Base-by-base conservation (phyloP, 1,140 invertebrate species). In the Nephila pilipes region DNA sequence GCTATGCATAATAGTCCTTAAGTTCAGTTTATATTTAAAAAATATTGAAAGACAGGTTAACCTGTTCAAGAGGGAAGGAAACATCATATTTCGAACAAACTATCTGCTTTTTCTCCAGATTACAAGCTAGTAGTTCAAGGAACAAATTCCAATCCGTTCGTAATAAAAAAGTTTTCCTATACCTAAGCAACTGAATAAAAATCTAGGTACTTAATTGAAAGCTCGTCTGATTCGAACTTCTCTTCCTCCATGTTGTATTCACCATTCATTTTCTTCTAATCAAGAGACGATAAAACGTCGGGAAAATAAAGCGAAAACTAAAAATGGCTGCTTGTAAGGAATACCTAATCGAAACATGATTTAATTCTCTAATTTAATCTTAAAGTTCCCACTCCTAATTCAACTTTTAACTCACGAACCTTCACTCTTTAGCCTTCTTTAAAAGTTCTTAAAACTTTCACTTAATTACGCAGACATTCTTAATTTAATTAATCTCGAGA, bases 381-480 rank as follows among this genome's bases (percentile, higher is more conserved):
- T 75, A 75, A 75, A 75, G 69, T 75, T 75, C 69, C 12, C 69
- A 36, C 32, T 75, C 69, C 20, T 4, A 18, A 36, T 75, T 75
- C 69, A 75, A 32, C 69, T 29, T 29, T 75, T 75, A 75, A 75
- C 69, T 75, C 69, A 20, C 18, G 69, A 75, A 46, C 46, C 46
- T 46, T 46, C 46, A 46, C 46, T 46, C 46, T 46, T 46, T 46
- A 46, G 32, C 69, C 65, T 75, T 75, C 69, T 75, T 75, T 75
- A 75, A 75, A 75, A 75, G 69, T 75, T 75, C 29, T 75, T 75
- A 75, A n/a, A 75, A 75, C 69, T 75, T 75, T 75, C 29, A 32
- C 69, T 75, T 75, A 75, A 75, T 75, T 75, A 32, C 69, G 69
- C 69, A 32, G 69, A 75, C 69, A 32, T 75, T 75, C 69, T 75